A percentile compares a stretch with the other conserved stretches of the same genome.
Evolutionary conservation across 2,113 vertebrate genomes (phyloP).

Genomic region (Lethenteron reissneri): DNA sequence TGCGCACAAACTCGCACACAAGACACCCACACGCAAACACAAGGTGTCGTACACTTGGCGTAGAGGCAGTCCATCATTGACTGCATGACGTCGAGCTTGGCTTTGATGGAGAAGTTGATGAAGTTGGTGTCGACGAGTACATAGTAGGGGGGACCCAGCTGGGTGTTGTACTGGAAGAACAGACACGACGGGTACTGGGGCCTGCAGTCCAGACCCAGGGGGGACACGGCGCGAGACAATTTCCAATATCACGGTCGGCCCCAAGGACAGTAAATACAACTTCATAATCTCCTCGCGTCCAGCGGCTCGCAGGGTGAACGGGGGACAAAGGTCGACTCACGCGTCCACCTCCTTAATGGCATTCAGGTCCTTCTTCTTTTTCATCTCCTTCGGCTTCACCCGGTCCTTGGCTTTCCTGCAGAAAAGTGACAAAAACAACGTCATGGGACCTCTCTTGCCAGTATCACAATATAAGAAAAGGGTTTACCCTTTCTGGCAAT

Average conservation of each 20-base stretch:
- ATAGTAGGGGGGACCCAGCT: slow-evolving; percentile 82
- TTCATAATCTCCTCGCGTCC: too few species aligned
- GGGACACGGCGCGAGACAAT: slow-evolving; percentile 13
- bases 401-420: slow-evolving; percentile 57
- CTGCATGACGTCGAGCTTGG: slow-evolving; percentile 81
- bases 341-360: slow-evolving; percentile 59
- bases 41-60: slow-evolving; percentile 61
- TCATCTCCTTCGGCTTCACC: slow-evolving; percentile 22
- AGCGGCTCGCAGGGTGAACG: too few species aligned
- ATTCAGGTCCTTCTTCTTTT: slow-evolving; percentile 60
- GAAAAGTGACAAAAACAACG: slow-evolving; percentile 11
- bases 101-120: slow-evolving; percentile 97
- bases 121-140: slow-evolving; percentile 89
- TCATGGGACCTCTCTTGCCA: neutral
- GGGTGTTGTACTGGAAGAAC: slow-evolving; percentile 97
- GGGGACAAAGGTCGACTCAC: slow-evolving; percentile 25
- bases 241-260: neutral
- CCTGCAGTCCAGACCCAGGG: slow-evolving; percentile 19
- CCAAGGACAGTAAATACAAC: too few species aligned
- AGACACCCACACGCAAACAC: neutral
- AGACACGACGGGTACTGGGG: slow-evolving; percentile 71
- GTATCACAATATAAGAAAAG: too few species aligned
- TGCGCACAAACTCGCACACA: too few species aligned
- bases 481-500: too few species aligned
- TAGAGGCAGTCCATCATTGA: slow-evolving; percentile 99